phyloP scores from a whole-genome alignment of 2,113 vertebrate genomes.

The Cheilinus undulatus region DNA sequence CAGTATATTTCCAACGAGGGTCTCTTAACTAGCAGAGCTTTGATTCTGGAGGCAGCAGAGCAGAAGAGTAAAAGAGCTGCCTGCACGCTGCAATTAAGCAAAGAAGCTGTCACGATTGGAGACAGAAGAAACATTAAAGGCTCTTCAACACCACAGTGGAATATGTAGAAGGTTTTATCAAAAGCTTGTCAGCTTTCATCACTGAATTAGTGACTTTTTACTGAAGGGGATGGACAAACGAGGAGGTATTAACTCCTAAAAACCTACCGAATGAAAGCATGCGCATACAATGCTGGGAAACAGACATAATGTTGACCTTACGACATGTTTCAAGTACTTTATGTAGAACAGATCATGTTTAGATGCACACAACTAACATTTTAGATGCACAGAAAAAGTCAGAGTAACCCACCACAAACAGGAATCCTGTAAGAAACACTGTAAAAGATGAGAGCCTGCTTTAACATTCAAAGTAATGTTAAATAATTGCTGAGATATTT shows the following conservation, averaged over 20 bases:
- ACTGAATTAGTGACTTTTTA: slow-evolving; percentile 6
- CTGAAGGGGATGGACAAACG: slow-evolving; percentile 20
- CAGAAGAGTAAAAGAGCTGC: slow-evolving; percentile 26
- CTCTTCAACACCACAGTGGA: neutral
- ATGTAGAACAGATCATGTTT: no score
- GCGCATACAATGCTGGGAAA: neutral
- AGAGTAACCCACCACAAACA: neutral
- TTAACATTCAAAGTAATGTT: neutral
- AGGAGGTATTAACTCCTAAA: neutral
- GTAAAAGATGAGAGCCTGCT: neutral
- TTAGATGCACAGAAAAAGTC: no score
- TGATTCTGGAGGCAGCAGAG: slow-evolving; percentile 29
- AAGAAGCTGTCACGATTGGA: slow-evolving; percentile 26
- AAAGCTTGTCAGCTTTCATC: slow-evolving; percentile 45
- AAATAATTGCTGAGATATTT: neutral
- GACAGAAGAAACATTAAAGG: slow-evolving; percentile 56
- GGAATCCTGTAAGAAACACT: neutral
- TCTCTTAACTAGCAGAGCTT: slow-evolving; percentile 31
- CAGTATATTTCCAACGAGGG: slow-evolving; percentile 40
- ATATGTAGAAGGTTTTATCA: slow-evolving; percentile 20
- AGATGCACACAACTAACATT: no score
- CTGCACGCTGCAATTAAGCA: slow-evolving; percentile 53
- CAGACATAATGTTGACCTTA: no score
- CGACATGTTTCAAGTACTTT: no score
- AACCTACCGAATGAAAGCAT: neutral